phyloP scores from a whole-genome alignment of 2,113 vertebrate genomes.

The Empidonax traillii region DNA sequence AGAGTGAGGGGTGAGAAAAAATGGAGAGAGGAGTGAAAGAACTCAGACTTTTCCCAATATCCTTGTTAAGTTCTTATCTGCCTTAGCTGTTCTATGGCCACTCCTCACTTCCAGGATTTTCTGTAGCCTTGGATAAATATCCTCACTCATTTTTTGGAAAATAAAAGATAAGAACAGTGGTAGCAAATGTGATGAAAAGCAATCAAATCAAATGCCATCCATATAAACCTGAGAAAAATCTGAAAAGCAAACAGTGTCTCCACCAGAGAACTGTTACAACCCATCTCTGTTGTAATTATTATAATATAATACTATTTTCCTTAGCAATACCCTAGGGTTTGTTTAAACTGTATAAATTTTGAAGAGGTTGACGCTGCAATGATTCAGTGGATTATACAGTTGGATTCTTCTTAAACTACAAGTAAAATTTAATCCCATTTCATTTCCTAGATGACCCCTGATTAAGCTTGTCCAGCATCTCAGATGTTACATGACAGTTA shows the following conservation, averaged over 20 bases:
- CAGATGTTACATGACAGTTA: slow-evolving; percentile 2
- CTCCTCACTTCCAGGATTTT: slow-evolving; percentile 19
- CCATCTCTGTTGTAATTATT: neutral
- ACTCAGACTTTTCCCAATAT: neutral
- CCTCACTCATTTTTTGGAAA: slow-evolving; percentile 27
- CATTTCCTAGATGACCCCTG: slow-evolving; percentile 53
- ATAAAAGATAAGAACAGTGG: slow-evolving; percentile 7
- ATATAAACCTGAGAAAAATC: slow-evolving; percentile 48
- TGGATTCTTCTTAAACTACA: slow-evolving; percentile 38
- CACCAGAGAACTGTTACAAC: slow-evolving; percentile 28
- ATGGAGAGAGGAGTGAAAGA: neutral
- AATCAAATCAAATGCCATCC: slow-evolving; percentile 10
- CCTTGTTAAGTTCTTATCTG: neutral
- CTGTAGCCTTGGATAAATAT: slow-evolving; percentile 8
- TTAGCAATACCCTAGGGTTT: slow-evolving; percentile 66
- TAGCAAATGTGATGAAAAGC: slow-evolving; percentile 3
- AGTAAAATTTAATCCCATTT: slow-evolving; percentile 55
- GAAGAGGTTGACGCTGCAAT: slow-evolving; percentile 32
- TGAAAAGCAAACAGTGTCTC: slow-evolving; percentile 51
- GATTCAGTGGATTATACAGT: slow-evolving; percentile 32
- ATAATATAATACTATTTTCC: slow-evolving; percentile 43
- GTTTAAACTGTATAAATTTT: slow-evolving; percentile 58
- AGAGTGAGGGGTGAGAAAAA: neutral
- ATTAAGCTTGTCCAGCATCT: slow-evolving; percentile 16
- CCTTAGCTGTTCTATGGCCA: neutral